Evolutionary conservation across 53 echinoderm and acorn worm genomes (phyloP).

Genomic region (Patiria pectinifera): DNA sequence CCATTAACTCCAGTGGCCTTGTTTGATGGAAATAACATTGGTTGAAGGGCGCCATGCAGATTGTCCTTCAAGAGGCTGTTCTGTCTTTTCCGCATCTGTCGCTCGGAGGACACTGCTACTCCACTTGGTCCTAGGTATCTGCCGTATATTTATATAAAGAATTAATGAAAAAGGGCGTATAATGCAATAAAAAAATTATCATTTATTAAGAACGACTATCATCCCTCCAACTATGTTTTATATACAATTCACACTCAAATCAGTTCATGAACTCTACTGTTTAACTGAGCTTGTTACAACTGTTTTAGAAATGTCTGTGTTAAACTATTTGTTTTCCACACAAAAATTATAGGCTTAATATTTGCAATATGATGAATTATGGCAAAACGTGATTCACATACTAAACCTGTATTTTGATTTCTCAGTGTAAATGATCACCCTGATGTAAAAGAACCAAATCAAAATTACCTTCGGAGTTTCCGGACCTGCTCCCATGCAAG

Average conservation of each 20-base stretch:
- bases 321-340: too few relatives aligned
- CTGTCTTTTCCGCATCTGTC: slow-evolving; percentile 37
- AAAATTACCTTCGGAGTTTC: slow-evolving; percentile 47
- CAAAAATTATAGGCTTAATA: too few relatives aligned
- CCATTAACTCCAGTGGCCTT: slow-evolving; percentile 23
- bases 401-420: too few relatives aligned
- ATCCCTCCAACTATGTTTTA: neutral
- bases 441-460: neutral
- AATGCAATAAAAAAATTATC: neutral
- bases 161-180: neutral
- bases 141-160: neutral
- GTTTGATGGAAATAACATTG: slow-evolving; percentile 35
- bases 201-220: too few relatives aligned
- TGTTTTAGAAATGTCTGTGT: too few relatives aligned
- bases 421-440: neutral
- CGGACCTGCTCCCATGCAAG: slow-evolving; percentile 67
- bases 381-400: neutral
- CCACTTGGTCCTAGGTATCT: slow-evolving; percentile 25
- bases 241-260: neutral
- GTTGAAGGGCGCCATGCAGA: slow-evolving; percentile 17
- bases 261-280: neutral
- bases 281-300: neutral
- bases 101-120: slow-evolving; percentile 17
- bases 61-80: slow-evolving; percentile 24
- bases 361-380: neutral